Evolutionary conservation across 2,888 invertebrate species (phyloP), one percentile per base, ranked within the genome.

Genomic region (Drosophila fungiperda): DNA sequence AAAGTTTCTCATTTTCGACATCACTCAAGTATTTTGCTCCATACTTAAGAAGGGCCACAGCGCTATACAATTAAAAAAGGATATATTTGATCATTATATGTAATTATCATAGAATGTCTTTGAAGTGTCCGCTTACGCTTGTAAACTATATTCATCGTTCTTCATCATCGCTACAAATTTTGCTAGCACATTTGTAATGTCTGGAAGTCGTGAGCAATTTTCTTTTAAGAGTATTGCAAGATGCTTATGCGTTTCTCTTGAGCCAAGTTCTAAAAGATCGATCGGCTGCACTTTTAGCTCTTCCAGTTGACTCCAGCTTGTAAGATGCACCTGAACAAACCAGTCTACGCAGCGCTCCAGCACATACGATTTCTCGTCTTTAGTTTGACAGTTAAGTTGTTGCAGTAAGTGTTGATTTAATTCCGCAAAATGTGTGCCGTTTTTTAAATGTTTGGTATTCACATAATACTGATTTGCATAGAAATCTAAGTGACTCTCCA

Each of bases 231-330:
- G 26, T 5, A 50, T 4, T 9, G 73, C 26, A 4, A 85, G 33
- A 17, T 35, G 59, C 0, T 3, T 0, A 49, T 83, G 71, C 3
- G 90, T 87, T 35, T 7, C 11, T 12, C 67, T 40, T 7, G 83
- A 74, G 8, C 90, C 91, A 20, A 59, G 70, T 50, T 82, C 82
- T 3, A 91, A 23, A 4, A 89, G 71, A 38, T 82, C 81, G 11
- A 80, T 7, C 9, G 87, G 73, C 5, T 55, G 68, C 7, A 83
- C 42, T 1, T 69, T 6, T 0, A 78, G 32, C 9, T 74, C 49
- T 3, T 71, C 26, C 11, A 90, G 23, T 57, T 76, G 58, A 35
- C 17, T 33, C 89, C 89, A 87, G 0, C 32, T 55, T 3, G 61
- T 2, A 0, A 84, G 17, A 6, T 65, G 68, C 3, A 9, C 2